These are phyloP conservation scores for Actias luna DNA, from an alignment of 2,888 invertebrate species.

Conservation along the genomic window DNA sequence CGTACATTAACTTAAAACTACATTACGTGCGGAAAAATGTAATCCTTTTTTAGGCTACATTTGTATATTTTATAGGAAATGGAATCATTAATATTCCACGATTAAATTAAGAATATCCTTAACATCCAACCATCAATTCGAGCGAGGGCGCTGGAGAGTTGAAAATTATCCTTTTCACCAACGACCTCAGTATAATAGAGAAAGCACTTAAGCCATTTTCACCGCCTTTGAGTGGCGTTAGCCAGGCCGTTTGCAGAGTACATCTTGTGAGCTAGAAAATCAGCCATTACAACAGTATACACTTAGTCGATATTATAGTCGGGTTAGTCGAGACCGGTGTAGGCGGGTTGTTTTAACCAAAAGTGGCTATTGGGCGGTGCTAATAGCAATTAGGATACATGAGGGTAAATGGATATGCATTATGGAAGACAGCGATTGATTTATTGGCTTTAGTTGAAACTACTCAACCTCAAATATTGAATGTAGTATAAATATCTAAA, in stretches of 20 bases:
- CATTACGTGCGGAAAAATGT: too few species aligned
- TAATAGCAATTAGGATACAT: constrained; percentile 77
- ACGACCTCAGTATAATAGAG: constrained; percentile 81
- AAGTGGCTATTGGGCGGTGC: constrained; percentile 76
- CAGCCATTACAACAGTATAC: constrained; percentile 73
- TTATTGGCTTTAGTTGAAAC: constrained; percentile 61
- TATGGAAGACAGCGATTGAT: constrained; percentile 77
- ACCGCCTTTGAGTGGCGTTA: constrained; percentile 82
- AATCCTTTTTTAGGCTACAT: too few species aligned
- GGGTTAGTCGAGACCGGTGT: constrained; percentile 40
- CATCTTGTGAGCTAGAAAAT: constrained; percentile 80
- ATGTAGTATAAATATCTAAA: not conserved
- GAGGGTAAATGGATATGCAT: constrained; percentile 79
- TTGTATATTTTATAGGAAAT: not conserved
- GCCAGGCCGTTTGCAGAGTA: constrained; percentile 75
- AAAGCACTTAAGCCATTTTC: constrained; percentile 82
- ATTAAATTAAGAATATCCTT: constrained; percentile 45
- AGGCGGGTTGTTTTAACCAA: constrained; percentile 60
- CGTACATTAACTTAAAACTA: too few species aligned
- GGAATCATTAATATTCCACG: not conserved
- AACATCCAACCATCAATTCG: constrained; percentile 44
- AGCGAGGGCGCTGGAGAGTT: constrained; percentile 73
- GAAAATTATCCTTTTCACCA: constrained; percentile 82
- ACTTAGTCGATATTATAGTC: constrained; percentile 56
- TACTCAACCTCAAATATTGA: constrained; percentile 45